phyloP scores from a whole-genome alignment of 2,797 vertebrate species.

The Lacerta agilis region DNA sequence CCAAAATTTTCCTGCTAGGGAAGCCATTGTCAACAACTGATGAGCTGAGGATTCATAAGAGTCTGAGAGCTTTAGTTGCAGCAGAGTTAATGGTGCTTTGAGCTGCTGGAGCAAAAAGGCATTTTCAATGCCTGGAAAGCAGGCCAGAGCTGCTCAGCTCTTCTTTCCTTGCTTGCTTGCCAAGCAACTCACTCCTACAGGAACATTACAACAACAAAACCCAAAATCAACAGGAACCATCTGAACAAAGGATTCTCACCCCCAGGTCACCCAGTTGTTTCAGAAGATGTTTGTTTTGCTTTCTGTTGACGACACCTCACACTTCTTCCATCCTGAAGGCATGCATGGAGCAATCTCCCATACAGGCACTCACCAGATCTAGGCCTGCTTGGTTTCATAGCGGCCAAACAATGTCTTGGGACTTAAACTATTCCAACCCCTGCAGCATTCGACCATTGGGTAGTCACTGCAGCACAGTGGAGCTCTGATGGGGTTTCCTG shows the following conservation, averaged over 20 bases:
- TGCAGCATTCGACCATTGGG: too few relatives aligned
- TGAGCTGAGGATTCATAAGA: not conserved
- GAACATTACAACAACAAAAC: not conserved
- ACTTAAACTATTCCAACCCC: too few relatives aligned
- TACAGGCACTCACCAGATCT: not conserved
- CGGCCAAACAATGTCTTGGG: too few relatives aligned
- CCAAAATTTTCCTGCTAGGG: not conserved
- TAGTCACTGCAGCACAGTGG: not conserved
- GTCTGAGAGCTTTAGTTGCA: not conserved
- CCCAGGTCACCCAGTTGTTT: not conserved
- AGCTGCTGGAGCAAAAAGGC: not conserved
- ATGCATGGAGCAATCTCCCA: not conserved
- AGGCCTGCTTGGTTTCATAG: not conserved
- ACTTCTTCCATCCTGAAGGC: not conserved
- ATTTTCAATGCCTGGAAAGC: not conserved
- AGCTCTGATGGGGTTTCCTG: not conserved
- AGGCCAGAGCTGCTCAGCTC: not conserved
- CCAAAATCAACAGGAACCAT: not conserved
- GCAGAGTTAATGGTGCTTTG: not conserved
- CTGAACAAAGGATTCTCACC: not conserved
- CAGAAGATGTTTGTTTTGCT: not conserved
- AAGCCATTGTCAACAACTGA: conserved; percentile 10
- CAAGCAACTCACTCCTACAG: not conserved
- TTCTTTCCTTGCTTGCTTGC: not conserved
- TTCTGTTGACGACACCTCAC: not conserved